Conservation (phyloP, 2,113 vertebrate species). For the Crotophaga sulcirostris region DNA sequence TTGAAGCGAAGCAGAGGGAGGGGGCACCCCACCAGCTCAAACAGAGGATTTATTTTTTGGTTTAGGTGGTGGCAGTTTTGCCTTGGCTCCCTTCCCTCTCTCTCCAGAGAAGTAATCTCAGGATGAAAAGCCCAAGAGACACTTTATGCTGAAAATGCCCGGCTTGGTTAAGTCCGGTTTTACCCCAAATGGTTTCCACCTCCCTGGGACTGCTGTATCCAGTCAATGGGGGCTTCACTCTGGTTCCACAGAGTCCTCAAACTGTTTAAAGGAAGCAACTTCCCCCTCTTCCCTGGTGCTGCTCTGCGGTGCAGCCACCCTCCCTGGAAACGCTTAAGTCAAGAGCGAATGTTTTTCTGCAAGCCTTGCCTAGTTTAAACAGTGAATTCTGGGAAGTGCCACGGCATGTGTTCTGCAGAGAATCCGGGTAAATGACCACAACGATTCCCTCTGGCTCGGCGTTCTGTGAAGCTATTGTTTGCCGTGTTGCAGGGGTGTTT, state of each 20-base stretch:
- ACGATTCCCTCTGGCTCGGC: constrained; percentile 43
- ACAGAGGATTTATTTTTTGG: not conserved
- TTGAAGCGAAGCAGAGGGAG: not conserved
- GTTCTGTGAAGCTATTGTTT: constrained; percentile 66
- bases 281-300: not conserved
- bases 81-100: not conserved
- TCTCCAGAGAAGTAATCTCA: not conserved
- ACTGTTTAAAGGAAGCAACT: not conserved
- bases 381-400: constrained; percentile 54
- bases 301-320: not conserved
- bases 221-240: not conserved
- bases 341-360: not conserved
- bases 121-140: not conserved
- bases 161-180: not conserved
- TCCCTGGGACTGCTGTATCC: not conserved
- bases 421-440: constrained; percentile 57
- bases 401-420: constrained; percentile 53
- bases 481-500: constrained; percentile 59
- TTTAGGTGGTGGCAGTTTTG: not conserved
- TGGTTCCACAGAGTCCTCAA: not conserved
- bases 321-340: constrained; percentile 25
- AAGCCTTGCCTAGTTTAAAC: not conserved
- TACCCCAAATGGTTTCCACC: constrained; percentile 27
- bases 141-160: not conserved
- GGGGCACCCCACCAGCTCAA: not conserved